Evolutionary conservation across 2,888 invertebrate species (phyloP).

Genomic region (Myathropa florea): DNA sequence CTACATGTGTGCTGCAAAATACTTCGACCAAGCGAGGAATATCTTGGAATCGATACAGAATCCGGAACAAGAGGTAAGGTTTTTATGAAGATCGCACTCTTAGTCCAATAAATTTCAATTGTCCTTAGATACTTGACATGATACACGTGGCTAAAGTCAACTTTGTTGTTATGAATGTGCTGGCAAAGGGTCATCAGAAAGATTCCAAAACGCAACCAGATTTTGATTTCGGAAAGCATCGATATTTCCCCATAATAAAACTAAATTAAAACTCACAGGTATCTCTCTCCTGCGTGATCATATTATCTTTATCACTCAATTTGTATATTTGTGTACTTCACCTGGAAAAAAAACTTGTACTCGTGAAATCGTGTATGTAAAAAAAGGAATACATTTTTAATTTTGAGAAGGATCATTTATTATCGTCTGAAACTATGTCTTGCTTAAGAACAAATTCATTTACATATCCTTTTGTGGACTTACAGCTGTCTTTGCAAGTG

Average conservation of each 20-base stretch:
- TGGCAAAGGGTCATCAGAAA: slow-evolving; percentile 95
- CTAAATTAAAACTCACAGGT: slow-evolving; percentile 73
- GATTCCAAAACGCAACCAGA: slow-evolving; percentile 92
- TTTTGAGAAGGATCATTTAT: slow-evolving; percentile 7
- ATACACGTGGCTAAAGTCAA: slow-evolving; percentile 97
- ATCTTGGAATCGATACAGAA: slow-evolving; percentile 91
- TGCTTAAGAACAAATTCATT: slow-evolving; percentile 92
- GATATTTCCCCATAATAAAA: slow-evolving; percentile 95
- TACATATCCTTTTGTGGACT: slow-evolving; percentile 85
- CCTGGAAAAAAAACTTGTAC: slow-evolving; percentile 1
- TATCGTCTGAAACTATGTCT: slow-evolving; percentile 82
- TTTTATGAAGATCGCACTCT: background rate
- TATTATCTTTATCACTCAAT: background rate
- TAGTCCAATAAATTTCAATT: slow-evolving; percentile 16
- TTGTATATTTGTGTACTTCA: background rate
- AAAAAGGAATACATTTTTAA: slow-evolving; percentile 36
- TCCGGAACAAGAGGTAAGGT: slow-evolving; percentile 88
- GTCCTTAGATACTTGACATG: slow-evolving; percentile 86
- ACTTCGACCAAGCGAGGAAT: slow-evolving; percentile 94
- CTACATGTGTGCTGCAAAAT: slow-evolving; percentile 92
- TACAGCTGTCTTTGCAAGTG: slow-evolving; percentile 91
- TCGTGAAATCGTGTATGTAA: slow-evolving; percentile 7
- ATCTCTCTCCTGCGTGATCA: background rate
- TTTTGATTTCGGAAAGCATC: slow-evolving; percentile 94
- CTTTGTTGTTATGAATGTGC: slow-evolving; percentile 95